phyloP scores from a whole-genome alignment of 2,797 vertebrate genomes.

The Somateria mollissima region DNA sequence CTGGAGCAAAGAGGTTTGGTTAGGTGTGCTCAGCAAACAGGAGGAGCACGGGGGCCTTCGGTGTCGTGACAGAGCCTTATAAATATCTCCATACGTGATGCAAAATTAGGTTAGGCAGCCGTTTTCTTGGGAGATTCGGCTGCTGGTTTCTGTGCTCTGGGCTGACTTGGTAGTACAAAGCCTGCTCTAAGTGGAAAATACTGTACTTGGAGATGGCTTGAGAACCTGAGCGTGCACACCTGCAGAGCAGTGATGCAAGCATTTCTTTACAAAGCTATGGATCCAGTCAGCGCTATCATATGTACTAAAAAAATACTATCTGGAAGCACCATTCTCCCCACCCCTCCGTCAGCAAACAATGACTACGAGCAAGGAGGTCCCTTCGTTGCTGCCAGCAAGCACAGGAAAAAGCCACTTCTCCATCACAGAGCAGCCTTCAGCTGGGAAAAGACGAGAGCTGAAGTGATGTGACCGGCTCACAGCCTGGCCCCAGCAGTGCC shows the following conservation, averaged over 20 bases:
- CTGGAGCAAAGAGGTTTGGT: neutral
- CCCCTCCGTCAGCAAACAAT: too few relatives aligned
- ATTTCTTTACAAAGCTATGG: conserved; percentile 1
- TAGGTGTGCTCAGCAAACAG: neutral
- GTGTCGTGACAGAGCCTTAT: neutral
- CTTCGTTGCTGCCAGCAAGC: too few relatives aligned
- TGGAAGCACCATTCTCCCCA: neutral
- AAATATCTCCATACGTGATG: too few relatives aligned
- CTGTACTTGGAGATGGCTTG: neutral
- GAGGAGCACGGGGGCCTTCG: neutral
- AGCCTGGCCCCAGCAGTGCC: too few relatives aligned
- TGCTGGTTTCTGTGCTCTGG: neutral
- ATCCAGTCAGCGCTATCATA: neutral
- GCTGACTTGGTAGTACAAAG: neutral
- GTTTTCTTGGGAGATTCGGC: neutral
- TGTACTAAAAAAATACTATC: neutral
- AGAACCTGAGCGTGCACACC: neutral
- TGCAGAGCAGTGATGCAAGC: neutral
- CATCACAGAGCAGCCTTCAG: too few relatives aligned
- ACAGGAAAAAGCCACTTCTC: too few relatives aligned
- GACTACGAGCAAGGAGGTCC: too few relatives aligned
- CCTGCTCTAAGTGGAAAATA: neutral
- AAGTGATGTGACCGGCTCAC: too few relatives aligned
- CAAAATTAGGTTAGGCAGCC: neutral
- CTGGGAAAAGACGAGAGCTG: too few relatives aligned